Base-by-base conservation (phyloP, 2,888 invertebrate genomes). In the Thelaira solivaga region DNA sequence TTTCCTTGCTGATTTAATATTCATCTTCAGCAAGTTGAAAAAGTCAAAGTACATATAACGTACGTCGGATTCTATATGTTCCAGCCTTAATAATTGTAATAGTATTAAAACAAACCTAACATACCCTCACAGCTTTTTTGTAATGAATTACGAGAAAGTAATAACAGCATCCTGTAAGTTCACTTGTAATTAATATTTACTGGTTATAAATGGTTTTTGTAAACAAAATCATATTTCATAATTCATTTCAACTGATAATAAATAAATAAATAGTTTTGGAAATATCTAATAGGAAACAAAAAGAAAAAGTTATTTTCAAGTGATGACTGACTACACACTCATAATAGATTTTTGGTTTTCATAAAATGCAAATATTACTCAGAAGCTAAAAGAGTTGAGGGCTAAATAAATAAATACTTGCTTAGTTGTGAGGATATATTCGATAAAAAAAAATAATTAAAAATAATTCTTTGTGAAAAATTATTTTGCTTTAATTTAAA, bases 181-280 rank as follows among this genome's bases (percentile, higher is more conserved):
- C 39, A 39, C 1, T 36, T 29, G 39, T 45, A 55, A 53, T 55
- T 45, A 55, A 36, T 59, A 49, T 59, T 69, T 29, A 29, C 13
- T 39, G 47, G 16, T 49, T 13, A 59, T 47, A 59, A 69, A 69
- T 59, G 43, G 34, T 36, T 67, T 43, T 57, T 24, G 16, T 47
- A 43, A 18, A n/a, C 59, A 51, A 49, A 68, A 62, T 47, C 11
- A 67, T 68, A 57, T 43, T 68, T 72, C 6, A 24, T 18, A 68
- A 57, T 29, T 57, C 8, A 47, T 47, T 26, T 36, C 13, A 26
- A 29, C 26, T 55, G 55, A 67, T 76, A 55, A 62, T 62, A 45
- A 61, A 24, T 47, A 47, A 24, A 16, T 61, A 18, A 24, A 16
- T 39, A 10, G 34, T n/a, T 13, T 1, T 8, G n/a, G 10, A 11